phyloP scores from a whole-genome alignment of 2,888 invertebrate species.

The Pecten maximus region DNA sequence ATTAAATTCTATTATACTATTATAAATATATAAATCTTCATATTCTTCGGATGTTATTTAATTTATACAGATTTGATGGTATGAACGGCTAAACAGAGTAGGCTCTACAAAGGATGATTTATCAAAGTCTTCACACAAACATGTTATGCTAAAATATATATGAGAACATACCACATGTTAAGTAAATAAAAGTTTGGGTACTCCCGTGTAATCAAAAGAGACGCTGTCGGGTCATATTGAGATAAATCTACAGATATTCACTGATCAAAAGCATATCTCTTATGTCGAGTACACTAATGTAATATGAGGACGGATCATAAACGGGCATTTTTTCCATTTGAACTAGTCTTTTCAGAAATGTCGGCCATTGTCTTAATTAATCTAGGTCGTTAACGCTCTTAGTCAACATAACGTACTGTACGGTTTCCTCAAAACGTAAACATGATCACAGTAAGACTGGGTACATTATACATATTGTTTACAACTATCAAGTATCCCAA shows the following conservation, averaged over 20 bases:
- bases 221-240: neutral
- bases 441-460: too few species aligned
- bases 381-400: too few species aligned
- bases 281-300: neutral
- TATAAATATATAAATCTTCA: neutral
- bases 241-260: neutral
- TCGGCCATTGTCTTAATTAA: too few species aligned
- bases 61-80: neutral
- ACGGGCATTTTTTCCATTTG: neutral
- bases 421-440: too few species aligned
- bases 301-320: neutral
- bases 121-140: neutral
- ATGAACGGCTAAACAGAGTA: neutral
- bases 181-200: neutral
- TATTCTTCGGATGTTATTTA: neutral
- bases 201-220: neutral
- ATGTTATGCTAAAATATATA: neutral
- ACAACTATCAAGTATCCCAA: too few species aligned
- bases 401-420: too few species aligned
- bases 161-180: constrained; percentile 1
- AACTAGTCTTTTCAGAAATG: neutral
- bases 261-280: neutral
- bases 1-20: neutral
- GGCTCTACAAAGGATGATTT: neutral
- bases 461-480: too few species aligned